Conservation (phyloP, 2,113 vertebrate species). For the Protobothrops flavoviridis region DNA sequence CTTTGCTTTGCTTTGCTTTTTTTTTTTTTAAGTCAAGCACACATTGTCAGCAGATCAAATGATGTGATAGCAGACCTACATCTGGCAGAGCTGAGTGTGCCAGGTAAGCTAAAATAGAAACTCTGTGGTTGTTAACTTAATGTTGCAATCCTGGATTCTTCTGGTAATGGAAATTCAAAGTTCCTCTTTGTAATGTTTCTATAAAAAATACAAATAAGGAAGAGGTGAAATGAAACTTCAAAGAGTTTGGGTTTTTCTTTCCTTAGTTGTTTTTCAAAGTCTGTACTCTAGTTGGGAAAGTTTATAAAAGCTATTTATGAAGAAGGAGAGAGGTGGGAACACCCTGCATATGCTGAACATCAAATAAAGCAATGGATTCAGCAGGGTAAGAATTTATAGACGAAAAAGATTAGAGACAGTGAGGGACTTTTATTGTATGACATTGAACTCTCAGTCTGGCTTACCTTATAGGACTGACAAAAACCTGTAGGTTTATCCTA, state of each 20-base stretch:
- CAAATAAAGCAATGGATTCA: slow-evolving; percentile 63
- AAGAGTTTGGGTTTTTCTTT: slow-evolving; percentile 43
- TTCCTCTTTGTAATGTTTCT: slow-evolving; percentile 76
- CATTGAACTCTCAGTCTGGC: background rate
- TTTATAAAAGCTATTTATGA: slow-evolving; percentile 65
- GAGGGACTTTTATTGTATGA: slow-evolving; percentile 19
- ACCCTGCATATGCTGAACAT: slow-evolving; percentile 64
- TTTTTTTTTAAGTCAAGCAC: slow-evolving; percentile 57
- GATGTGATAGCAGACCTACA: slow-evolving; percentile 72
- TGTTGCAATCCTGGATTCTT: slow-evolving; percentile 71
- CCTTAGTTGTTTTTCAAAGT: slow-evolving; percentile 62
- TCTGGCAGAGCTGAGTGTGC: slow-evolving; percentile 67
- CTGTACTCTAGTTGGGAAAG: slow-evolving; percentile 65
- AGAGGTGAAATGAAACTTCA: slow-evolving; percentile 77
- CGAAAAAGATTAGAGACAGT: slow-evolving; percentile 24
- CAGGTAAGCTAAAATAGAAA: slow-evolving; percentile 79
- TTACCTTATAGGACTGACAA: background rate
- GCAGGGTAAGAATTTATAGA: slow-evolving; percentile 39
- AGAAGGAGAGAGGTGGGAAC: slow-evolving; percentile 15
- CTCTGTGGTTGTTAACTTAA: slow-evolving; percentile 54
- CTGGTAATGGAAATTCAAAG: slow-evolving; percentile 72
- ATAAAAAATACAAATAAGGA: slow-evolving; percentile 78
- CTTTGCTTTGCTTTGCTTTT: background rate
- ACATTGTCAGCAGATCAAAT: slow-evolving; percentile 74
- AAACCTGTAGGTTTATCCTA: background rate